Percentiles rank a stretch among this genome's conserved stretches.
Evolutionary conservation across 2,888 invertebrate genomes (phyloP).

Genomic region (Synergus gifuensis): DNA sequence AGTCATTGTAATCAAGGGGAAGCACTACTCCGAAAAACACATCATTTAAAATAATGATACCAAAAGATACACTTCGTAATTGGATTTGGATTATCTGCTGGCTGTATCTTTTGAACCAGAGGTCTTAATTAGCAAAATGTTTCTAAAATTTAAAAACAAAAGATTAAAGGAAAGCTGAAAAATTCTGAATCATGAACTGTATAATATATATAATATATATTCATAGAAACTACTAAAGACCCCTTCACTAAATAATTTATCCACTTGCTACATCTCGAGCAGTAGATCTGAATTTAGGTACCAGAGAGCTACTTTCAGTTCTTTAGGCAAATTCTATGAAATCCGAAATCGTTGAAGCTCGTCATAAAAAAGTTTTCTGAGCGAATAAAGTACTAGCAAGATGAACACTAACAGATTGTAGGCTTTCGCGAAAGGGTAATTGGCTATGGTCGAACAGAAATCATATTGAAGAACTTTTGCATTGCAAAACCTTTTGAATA

Average conservation of each 20-base stretch:
- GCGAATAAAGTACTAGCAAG: not conserved
- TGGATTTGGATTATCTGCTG: not conserved
- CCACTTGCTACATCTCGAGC: not conserved
- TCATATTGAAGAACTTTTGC: not conserved
- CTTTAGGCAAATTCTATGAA: not conserved
- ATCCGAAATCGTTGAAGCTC: not conserved
- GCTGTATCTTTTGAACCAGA: not conserved
- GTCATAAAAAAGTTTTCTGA: conserved; percentile 1
- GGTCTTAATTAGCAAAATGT: not conserved
- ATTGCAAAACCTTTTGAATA: conserved; percentile 10
- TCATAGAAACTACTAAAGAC: not conserved
- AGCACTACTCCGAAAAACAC: not conserved
- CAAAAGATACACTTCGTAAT: not conserved
- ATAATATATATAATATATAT: not conserved
- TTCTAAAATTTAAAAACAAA: not conserved
- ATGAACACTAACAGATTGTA: conserved; percentile 7
- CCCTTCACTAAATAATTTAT: not conserved
- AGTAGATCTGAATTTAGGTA: not conserved
- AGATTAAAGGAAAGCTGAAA: no score
- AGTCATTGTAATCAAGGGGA: conserved; percentile 54
- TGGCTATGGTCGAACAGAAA: not conserved
- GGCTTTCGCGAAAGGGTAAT: not conserved
- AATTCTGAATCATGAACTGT: no score
- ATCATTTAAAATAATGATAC: conserved; percentile 21
- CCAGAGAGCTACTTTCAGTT: not conserved